Conservation (phyloP, 2,797 vertebrate species). For the Oophaga sylvatica region DNA sequence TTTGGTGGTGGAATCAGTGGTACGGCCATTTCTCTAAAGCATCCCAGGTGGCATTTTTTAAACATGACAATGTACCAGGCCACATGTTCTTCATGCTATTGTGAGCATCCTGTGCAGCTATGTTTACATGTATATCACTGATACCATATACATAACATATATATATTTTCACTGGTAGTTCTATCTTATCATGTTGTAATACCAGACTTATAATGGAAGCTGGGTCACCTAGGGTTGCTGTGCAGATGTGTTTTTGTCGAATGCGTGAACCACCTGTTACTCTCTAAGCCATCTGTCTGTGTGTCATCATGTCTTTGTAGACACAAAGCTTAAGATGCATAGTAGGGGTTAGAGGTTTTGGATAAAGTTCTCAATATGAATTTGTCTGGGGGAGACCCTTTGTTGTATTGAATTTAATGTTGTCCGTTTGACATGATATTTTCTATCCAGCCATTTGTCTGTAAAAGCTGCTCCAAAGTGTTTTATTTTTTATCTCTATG, state of each 20-base stretch:
- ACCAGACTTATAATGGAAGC: not conserved
- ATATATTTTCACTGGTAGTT: not conserved
- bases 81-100: too few relatives aligned
- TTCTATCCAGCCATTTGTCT: not conserved
- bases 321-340: not conserved
- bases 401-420: not conserved
- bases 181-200: not conserved
- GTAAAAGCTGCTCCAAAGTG: too few relatives aligned
- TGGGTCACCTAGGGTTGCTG: conserved; percentile 9
- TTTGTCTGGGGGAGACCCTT: not conserved
- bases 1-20: too few relatives aligned
- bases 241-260: conserved; percentile 18
- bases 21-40: too few relatives aligned
- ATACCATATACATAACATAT: too few relatives aligned
- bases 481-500: too few relatives aligned
- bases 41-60: too few relatives aligned
- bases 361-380: not conserved
- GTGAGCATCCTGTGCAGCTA: too few relatives aligned
- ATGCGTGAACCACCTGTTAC: conserved; percentile 18
- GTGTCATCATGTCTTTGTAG: not conserved
- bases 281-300: conserved; percentile 20
- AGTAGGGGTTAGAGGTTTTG: not conserved
- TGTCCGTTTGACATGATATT: not conserved
- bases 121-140: too few relatives aligned
- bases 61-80: too few relatives aligned